Percentiles rank a stretch among this genome's conserved stretches.
Evolutionary conservation across 2,888 invertebrate species (phyloP).

Genomic region (Pachycephus smyrnensis): DNA sequence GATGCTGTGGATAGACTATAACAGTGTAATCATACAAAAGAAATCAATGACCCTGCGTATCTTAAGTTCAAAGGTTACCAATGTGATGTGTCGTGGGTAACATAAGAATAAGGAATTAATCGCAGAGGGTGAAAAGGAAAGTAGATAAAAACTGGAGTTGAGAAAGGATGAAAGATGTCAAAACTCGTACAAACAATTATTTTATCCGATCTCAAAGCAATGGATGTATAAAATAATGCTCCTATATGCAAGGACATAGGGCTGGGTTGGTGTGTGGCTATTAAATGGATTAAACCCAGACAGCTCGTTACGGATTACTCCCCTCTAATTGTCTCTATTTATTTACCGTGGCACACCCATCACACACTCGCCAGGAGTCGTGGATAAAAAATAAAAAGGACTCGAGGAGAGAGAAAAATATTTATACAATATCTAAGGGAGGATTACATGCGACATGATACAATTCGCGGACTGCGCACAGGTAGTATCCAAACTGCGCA

Average conservation of each 20-base stretch:
- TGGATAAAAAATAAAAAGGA: not conserved
- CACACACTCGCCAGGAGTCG: not conserved
- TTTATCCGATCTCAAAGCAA: not conserved
- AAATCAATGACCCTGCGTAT: not conserved
- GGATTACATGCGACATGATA: not conserved
- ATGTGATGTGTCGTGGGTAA: not conserved
- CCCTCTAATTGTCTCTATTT: not conserved
- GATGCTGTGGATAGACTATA: not conserved
- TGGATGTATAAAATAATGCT: not conserved
- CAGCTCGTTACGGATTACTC: conserved; percentile 8
- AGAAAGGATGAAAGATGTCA: not conserved
- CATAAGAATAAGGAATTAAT: not conserved
- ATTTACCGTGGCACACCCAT: not conserved
- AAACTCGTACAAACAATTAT: not conserved
- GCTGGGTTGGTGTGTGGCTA: conserved; percentile 7
- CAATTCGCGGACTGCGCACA: not conserved
- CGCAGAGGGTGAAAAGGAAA: not conserved
- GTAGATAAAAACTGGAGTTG: not conserved
- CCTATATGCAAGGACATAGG: not conserved
- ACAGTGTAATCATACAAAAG: not conserved
- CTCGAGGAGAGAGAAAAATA: not conserved
- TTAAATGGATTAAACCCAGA: conserved; percentile 26
- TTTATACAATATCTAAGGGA: not conserved
- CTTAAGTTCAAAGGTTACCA: not conserved
- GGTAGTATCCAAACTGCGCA: not conserved